Evolutionary conservation across 2,113 vertebrate genomes (phyloP).

Genomic region (Mustelus asterias): DNA sequence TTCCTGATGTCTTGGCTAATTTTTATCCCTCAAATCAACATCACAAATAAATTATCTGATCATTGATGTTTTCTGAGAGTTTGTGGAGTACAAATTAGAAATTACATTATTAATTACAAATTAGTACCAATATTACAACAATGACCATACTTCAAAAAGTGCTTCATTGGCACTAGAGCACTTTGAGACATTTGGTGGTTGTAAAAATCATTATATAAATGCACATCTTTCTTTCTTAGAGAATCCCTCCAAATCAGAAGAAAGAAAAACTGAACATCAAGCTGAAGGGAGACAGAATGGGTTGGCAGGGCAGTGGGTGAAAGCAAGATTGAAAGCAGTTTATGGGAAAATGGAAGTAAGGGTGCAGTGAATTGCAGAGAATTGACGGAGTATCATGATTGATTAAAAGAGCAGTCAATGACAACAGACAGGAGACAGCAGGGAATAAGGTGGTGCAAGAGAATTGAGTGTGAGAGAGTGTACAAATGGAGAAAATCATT

Average conservation of each 20-base stretch:
- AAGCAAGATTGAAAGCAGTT: neutral
- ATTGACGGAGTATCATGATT: neutral
- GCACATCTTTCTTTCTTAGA: neutral
- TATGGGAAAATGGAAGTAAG: neutral
- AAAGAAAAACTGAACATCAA: neutral
- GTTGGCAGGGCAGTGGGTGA: neutral
- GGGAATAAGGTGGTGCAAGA: neutral
- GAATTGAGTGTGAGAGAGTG: neutral
- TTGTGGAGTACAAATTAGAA: too few species aligned
- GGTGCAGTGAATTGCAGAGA: neutral
- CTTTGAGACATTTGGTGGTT: too few species aligned
- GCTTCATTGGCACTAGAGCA: too few species aligned
- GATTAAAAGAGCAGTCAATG: neutral
- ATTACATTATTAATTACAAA: too few species aligned
- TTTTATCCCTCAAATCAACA: too few species aligned
- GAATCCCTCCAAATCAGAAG: neutral
- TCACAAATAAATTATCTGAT: too few species aligned
- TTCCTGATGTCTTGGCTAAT: too few species aligned
- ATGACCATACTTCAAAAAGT: too few species aligned
- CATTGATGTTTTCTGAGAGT: too few species aligned
- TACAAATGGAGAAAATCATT: neutral
- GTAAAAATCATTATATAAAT: too few species aligned
- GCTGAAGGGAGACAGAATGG: neutral
- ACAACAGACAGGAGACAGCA: neutral
- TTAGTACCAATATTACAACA: too few species aligned